Evolutionary conservation across 2,113 vertebrate species (phyloP).

Genomic region (Neotoma lepida): DNA sequence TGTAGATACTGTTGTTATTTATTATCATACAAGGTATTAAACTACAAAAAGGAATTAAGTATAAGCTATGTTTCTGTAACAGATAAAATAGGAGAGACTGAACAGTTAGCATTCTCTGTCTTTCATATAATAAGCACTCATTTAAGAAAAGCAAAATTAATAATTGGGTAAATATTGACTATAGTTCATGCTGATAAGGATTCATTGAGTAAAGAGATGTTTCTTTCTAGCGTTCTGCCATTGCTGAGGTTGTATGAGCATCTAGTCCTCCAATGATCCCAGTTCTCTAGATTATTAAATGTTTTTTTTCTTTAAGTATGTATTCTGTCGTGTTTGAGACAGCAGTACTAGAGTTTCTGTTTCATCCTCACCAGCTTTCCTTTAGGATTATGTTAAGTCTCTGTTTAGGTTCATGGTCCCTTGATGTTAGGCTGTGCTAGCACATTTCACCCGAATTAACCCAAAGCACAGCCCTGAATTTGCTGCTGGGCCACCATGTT

Average conservation of each 20-base stretch:
- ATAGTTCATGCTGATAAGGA: neutral
- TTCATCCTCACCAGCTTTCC: conserved; percentile 31
- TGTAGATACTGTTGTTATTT: conserved; percentile 5
- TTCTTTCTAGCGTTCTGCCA: conserved; percentile 16
- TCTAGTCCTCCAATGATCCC: neutral
- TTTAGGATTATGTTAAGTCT: conserved; percentile 44
- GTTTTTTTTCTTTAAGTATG: conserved; percentile 10
- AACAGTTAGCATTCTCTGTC: neutral
- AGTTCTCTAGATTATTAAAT: conserved; percentile 17
- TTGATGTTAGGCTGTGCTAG: conserved; percentile 40
- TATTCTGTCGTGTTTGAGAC: neutral
- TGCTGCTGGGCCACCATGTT: neutral
- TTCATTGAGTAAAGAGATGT: neutral
- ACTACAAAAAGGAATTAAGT: neutral
- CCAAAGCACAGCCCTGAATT: neutral
- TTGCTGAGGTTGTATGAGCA: conserved; percentile 22
- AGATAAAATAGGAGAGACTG: neutral
- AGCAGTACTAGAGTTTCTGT: neutral
- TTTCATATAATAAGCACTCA: neutral
- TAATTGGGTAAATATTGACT: conserved; percentile 1
- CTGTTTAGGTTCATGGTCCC: conserved; percentile 14
- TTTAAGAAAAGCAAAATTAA: conserved; percentile 40
- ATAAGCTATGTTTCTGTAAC: neutral
- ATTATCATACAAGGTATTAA: conserved; percentile 43
- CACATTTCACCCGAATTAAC: neutral